Evolutionary conservation across 2,797 vertebrate genomes (phyloP), one percentile per base, ranked within the genome.

Genomic region (Adelosebastes latens): DNA sequence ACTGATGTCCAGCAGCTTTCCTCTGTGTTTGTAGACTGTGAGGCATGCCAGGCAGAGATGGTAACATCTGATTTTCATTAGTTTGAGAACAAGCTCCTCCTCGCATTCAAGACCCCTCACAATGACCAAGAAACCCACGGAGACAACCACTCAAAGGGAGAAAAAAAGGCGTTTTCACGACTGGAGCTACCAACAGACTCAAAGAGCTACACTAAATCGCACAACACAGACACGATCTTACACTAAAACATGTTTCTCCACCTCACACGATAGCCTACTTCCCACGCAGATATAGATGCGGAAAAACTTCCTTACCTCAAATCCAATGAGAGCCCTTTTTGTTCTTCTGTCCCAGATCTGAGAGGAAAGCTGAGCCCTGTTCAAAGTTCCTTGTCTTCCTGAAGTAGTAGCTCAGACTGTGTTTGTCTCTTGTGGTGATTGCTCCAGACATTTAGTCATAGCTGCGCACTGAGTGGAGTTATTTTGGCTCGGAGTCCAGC

Each of bases 61-160:
- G 84, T 6, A 91, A 95, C 94, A 96, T 94, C 93, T 95, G 93
- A 94, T 82, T 91, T 83, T 25, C 86, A 95, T 95, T 94, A 94
- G 70, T 71, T 22, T 29, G 63, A 80, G 80, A 74, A 77, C 62
- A 80, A 79, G 79, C 89, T 79, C 85, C 90, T 88, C 88, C 85
- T 91, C 11, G 27, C 59, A 22, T 22, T 27, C n/a, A 77, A 32
- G 18, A 65, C 12, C 20, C 14, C 53, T 59, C 65, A 63, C 67
- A 71, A 29, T 49, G 36, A 71, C 11, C 52, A 14, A 67, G 25
- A 65, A 72, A 80, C 36, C 3, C 16, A 6, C 4, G 18, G 13
- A 84, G 46, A 76, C 4, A 66, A 18, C 4, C 4, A 12, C 4
- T 13, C 18, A 46, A 49, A 32, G 34, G 0, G 63, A 10, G 2